phyloP scores from a whole-genome alignment of 2,888 invertebrate species.

The Drosophila robusta region DNA sequence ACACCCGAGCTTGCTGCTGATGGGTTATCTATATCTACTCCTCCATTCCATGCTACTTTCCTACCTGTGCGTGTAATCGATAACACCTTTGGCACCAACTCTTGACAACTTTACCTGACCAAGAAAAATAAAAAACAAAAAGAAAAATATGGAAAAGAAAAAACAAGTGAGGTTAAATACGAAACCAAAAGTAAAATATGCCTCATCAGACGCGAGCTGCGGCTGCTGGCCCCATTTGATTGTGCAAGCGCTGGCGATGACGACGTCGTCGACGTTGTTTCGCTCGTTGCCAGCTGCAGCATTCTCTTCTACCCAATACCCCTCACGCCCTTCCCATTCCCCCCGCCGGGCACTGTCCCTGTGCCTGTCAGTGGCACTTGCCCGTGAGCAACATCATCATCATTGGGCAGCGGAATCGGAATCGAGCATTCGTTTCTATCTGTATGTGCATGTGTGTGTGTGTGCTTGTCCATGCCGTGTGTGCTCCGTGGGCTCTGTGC shows the following conservation, averaged over 20 bases:
- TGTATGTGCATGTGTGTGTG: not conserved
- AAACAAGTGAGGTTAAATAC: constrained; percentile 63
- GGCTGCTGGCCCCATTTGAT: constrained; percentile 52
- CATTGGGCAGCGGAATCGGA: constrained; percentile 43
- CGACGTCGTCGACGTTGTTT: constrained; percentile 36
- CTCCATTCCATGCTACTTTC: constrained; percentile 2
- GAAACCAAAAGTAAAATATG: constrained; percentile 67
- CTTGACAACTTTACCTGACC: constrained; percentile 22
- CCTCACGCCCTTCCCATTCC: not conserved
- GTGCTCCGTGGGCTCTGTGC: constrained; percentile 46
- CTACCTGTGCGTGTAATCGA: constrained; percentile 43
- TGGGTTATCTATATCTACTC: constrained; percentile 34
- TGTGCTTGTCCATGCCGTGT: constrained; percentile 28
- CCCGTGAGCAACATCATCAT: constrained; percentile 63
- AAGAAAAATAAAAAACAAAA: constrained; percentile 10
- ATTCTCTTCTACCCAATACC: constrained; percentile 38
- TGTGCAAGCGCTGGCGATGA: constrained; percentile 68
- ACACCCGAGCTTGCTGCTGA: constrained; percentile 48
- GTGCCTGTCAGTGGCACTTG: constrained; percentile 29
- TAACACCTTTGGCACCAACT: constrained; percentile 38
- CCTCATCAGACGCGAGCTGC: constrained; percentile 58
- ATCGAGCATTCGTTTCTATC: constrained; percentile 34
- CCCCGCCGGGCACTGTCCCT: not conserved
- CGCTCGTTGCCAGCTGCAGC: constrained; percentile 55
- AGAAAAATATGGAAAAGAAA: constrained; percentile 4